These are phyloP conservation scores for Pipa parva DNA, from an alignment of 2,113 vertebrate genomes.

Conservation along the genomic window DNA sequence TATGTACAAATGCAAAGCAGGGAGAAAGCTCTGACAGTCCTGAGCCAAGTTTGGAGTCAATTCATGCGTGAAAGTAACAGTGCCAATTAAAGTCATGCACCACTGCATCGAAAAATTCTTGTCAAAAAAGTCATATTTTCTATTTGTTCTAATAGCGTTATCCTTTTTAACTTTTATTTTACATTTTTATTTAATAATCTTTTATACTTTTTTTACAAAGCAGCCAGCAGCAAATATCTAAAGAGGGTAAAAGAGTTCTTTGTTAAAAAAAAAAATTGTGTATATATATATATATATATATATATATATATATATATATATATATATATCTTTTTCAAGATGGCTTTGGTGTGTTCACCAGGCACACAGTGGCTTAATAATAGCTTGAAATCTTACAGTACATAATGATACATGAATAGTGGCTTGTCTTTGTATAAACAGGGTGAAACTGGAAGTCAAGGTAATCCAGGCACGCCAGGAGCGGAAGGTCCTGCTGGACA, in stretches of 20 bases:
- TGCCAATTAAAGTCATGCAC: constrained; percentile 37
- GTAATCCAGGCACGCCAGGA: constrained; percentile 67
- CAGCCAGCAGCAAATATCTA: background rate
- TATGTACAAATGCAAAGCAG: constrained; percentile 20
- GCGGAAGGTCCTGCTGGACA: constrained; percentile 59
- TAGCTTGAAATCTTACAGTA: no score
- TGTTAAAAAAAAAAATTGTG: background rate
- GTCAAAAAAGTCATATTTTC: constrained; percentile 14
- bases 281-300: constrained; percentile 6
- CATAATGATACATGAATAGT: no score
- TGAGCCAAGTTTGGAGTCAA: constrained; percentile 6
- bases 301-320: background rate
- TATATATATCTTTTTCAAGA: background rate
- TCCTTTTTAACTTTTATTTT: constrained; percentile 7
- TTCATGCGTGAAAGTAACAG: constrained; percentile 25
- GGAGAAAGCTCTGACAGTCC: constrained; percentile 12
- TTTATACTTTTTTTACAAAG: background rate
- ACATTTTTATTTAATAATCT: constrained; percentile 10
- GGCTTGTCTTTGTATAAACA: constrained; percentile 45
- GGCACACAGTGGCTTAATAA: no score
- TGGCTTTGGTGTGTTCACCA: no score
- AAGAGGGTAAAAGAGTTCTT: background rate
- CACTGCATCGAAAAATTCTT: constrained; percentile 7
- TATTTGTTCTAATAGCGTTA: background rate
- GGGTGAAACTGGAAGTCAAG: constrained; percentile 70